phyloP scores from a whole-genome alignment of 2,113 vertebrate species.

The Nanorana parkeri region DNA sequence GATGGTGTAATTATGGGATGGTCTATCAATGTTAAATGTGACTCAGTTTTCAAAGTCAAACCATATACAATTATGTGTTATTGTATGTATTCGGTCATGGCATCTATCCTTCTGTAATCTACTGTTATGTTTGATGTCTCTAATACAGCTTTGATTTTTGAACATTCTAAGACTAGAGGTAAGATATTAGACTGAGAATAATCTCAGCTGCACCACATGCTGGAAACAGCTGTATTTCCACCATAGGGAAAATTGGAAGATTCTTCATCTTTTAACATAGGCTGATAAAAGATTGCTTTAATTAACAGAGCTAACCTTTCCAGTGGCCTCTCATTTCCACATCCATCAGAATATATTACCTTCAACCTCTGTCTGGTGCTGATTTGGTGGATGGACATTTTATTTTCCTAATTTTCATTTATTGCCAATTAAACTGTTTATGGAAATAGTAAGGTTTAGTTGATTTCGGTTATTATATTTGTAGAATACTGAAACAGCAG shows the following conservation, averaged over 20 bases:
- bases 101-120: background rate
- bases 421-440: background rate
- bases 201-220: background rate
- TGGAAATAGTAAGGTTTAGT: background rate
- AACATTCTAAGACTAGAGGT: background rate
- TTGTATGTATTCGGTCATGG: background rate
- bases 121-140: background rate
- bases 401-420: background rate
- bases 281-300: constrained; percentile 23
- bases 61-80: background rate
- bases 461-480: background rate
- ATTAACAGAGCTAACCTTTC: constrained; percentile 13
- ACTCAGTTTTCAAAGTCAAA: no score
- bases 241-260: constrained; percentile 9
- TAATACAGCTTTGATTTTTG: background rate
- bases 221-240: background rate
- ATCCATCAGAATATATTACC: constrained; percentile 29
- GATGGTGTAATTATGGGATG: background rate
- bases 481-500: background rate
- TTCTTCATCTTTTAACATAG: background rate
- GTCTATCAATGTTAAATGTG: background rate
- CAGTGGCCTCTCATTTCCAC: constrained; percentile 21
- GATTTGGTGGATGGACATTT: background rate
- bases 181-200: background rate
- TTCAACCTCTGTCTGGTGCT: background rate